Conservation (phyloP, 2,797 vertebrate genomes). For the Valencia hispanica region DNA sequence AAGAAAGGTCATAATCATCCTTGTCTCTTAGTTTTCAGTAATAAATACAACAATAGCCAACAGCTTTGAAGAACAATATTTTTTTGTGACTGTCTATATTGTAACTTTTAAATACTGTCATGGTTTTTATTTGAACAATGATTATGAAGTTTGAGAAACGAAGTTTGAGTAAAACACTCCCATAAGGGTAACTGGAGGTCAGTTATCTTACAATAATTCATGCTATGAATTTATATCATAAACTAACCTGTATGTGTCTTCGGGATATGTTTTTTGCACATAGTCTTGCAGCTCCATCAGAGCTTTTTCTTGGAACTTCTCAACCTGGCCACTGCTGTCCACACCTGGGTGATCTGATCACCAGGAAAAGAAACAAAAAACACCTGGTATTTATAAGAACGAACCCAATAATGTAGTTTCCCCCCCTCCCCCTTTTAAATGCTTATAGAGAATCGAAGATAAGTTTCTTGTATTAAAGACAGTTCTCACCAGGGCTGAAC, state of each 20-base stretch:
- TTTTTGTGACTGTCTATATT: no score
- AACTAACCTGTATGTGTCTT: slow-evolving; percentile 94
- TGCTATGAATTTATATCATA: neutral
- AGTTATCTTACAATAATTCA: neutral
- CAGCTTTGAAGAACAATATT: no score
- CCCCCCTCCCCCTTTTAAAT: neutral
- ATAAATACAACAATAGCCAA: no score
- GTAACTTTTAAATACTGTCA: no score
- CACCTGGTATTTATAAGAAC: neutral
- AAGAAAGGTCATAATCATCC: no score
- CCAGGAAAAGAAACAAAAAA: slow-evolving; percentile 13
- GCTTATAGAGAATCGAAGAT: neutral
- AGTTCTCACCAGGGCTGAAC: slow-evolving; percentile 94
- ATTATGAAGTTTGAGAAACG: no score
- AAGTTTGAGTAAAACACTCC: no score
- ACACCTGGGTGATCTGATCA: slow-evolving; percentile 94
- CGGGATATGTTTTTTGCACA: slow-evolving; percentile 96
- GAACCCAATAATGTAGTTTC: neutral
- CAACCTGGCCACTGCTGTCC: slow-evolving; percentile 91
- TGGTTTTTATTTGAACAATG: no score
- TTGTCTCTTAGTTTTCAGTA: no score
- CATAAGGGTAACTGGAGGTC: no score
- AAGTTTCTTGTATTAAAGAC: neutral
- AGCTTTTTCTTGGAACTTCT: slow-evolving; percentile 98
- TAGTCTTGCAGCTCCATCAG: slow-evolving; percentile 99